Evolutionary conservation across 2,888 invertebrate genomes (phyloP), one percentile per base, ranked within the genome.

Genomic region (Nomada goodeniana): DNA sequence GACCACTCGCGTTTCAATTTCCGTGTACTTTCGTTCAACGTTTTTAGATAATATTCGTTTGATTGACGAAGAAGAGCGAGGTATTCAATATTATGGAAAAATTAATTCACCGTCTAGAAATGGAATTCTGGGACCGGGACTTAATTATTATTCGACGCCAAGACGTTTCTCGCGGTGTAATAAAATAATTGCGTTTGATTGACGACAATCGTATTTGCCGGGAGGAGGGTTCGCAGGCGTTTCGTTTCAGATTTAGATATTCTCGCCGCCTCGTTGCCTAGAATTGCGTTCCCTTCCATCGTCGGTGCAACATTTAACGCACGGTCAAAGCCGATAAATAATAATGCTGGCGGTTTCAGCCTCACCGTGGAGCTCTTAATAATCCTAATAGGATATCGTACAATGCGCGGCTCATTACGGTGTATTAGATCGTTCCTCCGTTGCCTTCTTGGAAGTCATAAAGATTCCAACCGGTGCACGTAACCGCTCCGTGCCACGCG

Each of bases 361-460:
- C 11, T 61, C 50, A 71, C 63, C 42, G 73, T 57, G 61, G 71
- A 78, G 73, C 80, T 78, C 61, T 87, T 81, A 82, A 86, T 80
- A 83, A 83, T 77, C 81, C 81, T 85, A 86, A 88, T 88, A 83
- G 88, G 85, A 88, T 88, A 86, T 88, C 80, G 79, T 83, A 83
- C 76, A 83, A 83, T 84, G 68, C 78, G 67, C 70, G 70, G 78
- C 86, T 88, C 84, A 88, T 88, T 87, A 88, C 88, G 87, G 72
- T 64, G 81, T 82, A 87, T 88, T 87, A 88, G 87, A 86, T 82
- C 80, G 82, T 75, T 88, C 63, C 78, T 80, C 53, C 23, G 52
- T 70, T 78, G 87, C 83, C 88, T 88, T 88, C 88, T 86, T 81
- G 84, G 88, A 88, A 88, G 82, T 85, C 85, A 87, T 89, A 86